Percentiles rank a stretch among this genome's conserved stretches.
These are phyloP conservation scores for Heliconius himera DNA, from an alignment of 1,140 invertebrate genomes.

Conservation along the genomic window DNA sequence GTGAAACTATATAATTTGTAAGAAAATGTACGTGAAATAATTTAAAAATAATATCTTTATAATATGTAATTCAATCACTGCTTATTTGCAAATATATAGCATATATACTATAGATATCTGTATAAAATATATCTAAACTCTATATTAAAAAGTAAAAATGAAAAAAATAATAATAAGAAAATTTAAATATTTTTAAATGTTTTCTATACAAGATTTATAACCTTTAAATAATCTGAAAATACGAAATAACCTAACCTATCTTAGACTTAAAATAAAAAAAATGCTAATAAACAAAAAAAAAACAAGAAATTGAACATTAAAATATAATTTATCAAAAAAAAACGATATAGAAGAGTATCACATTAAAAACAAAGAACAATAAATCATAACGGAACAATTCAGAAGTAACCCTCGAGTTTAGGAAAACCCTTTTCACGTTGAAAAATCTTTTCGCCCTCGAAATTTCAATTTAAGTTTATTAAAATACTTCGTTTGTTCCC, in stretches of 20 bases:
- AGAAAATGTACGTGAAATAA: too few relatives aligned
- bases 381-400: conserved; percentile 11
- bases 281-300: not conserved
- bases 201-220: too few relatives aligned
- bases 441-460: conserved; percentile 14
- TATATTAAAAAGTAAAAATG: too few relatives aligned
- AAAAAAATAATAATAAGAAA: too few relatives aligned
- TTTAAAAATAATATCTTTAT: too few relatives aligned
- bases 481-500: conserved; percentile 14
- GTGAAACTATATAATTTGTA: not conserved
- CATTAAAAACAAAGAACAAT: not conserved
- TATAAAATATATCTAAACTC: too few relatives aligned
- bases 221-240: too few relatives aligned
- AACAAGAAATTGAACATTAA: not conserved
- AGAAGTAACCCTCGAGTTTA: not conserved
- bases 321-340: not conserved
- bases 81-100: too few relatives aligned
- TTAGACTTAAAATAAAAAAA: not conserved
- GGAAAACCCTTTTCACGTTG: conserved; percentile 13
- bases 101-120: too few relatives aligned
- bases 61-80: too few relatives aligned
- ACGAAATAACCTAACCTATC: too few relatives aligned
- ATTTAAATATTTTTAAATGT: too few relatives aligned
- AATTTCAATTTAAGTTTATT: conserved; percentile 9
- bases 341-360: not conserved